Percentiles rank a stretch among this genome's conserved stretches.
Conservation (phyloP, 2,888 invertebrate species). For the Oscheius sp. region DNA sequence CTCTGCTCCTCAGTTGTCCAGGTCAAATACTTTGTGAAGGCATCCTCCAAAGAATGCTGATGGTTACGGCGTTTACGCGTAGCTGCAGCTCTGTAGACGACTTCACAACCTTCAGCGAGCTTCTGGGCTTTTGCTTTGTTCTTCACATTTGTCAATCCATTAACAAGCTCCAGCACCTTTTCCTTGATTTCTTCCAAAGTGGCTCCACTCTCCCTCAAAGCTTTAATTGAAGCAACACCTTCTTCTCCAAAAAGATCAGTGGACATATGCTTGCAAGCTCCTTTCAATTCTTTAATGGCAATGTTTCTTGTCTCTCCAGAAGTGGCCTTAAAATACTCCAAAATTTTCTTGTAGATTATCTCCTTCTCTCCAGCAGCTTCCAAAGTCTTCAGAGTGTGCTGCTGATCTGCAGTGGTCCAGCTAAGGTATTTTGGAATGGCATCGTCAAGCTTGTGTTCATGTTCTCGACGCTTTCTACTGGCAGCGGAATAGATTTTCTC, state of each 20-base stretch:
- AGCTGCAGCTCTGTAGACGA: conserved; percentile 30
- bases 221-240: conserved; percentile 42
- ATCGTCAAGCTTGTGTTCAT: conserved; percentile 26
- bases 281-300: conserved; percentile 32
- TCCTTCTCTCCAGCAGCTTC: conserved; percentile 25
- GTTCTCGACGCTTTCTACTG: conserved; percentile 13
- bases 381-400: conserved; percentile 21
- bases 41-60: conserved; percentile 28
- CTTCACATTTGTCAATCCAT: conserved; percentile 28
- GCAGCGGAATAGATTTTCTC: conserved; percentile 34
- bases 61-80: conserved; percentile 16
- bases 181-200: conserved; percentile 32
- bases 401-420: conserved; percentile 33
- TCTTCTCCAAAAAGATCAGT: conserved; percentile 51
- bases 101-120: conserved; percentile 35
- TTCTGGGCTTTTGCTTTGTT: conserved; percentile 33
- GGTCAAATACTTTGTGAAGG: conserved; percentile 27
- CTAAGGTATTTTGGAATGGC: conserved; percentile 22
- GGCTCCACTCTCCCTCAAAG: conserved; percentile 53
- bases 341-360: conserved; percentile 31
- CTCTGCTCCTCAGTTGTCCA: conserved; percentile 37
- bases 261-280: conserved; percentile 43
- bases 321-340: conserved; percentile 34
- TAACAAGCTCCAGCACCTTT: conserved; percentile 34
- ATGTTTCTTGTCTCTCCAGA: conserved; percentile 28